Evolutionary conservation across 2,797 vertebrate genomes (phyloP).

Genomic region (Cynopterus sphinx): DNA sequence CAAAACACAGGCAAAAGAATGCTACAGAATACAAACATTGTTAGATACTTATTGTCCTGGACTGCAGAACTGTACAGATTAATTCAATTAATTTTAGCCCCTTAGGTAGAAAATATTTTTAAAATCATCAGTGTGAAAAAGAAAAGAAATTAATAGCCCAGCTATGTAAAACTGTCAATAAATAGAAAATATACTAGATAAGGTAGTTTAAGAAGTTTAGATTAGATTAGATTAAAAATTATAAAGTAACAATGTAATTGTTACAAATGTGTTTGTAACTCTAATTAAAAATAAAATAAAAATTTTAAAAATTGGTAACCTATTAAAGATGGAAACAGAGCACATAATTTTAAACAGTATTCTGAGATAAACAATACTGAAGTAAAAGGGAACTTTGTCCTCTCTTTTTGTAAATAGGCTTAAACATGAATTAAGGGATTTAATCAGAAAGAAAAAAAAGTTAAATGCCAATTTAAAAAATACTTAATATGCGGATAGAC

Average conservation of each 20-base stretch:
- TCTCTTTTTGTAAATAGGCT: not conserved
- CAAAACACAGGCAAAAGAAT: not conserved
- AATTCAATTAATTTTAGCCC: not conserved
- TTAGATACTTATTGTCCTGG: not conserved
- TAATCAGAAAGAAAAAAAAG: not conserved
- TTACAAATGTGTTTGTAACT: not conserved
- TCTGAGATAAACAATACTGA: not conserved
- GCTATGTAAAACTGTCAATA: not conserved
- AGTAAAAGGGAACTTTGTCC: not conserved
- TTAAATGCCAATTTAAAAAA: not conserved
- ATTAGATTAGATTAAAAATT: not conserved
- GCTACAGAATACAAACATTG: not conserved
- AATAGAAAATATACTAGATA: not conserved
- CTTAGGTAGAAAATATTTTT: not conserved
- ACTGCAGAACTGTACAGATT: not conserved
- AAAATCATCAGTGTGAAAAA: not conserved
- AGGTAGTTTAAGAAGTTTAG: not conserved
- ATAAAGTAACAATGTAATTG: not conserved
- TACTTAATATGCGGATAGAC: not conserved
- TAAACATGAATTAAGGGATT: not conserved
- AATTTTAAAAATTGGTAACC: not conserved
- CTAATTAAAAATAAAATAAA: not conserved
- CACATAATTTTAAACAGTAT: not conserved
- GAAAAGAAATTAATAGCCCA: not conserved
- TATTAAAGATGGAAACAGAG: not conserved